phyloP scores from a whole-genome alignment of 2,888 invertebrate genomes.

The Ligdia adustata region DNA sequence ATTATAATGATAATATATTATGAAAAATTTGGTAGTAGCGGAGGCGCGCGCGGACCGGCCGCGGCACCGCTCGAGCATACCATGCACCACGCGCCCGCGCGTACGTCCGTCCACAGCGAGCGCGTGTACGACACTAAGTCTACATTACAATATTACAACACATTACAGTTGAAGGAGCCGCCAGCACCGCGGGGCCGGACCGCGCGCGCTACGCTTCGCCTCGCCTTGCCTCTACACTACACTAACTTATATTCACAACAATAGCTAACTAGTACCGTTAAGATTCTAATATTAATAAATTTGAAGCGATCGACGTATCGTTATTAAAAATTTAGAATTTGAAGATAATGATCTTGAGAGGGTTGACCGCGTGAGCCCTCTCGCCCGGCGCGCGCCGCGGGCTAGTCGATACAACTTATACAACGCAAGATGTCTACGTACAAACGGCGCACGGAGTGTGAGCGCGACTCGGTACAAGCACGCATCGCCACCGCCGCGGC shows the following conservation, averaged over 20 bases:
- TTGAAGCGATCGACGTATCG: constrained; percentile 73
- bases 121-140: constrained; percentile 51
- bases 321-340: constrained; percentile 68
- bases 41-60: constrained; percentile 55
- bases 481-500: constrained; percentile 39
- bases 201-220: constrained; percentile 29
- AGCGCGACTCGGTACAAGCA: constrained; percentile 38
- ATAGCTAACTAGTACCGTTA: constrained; percentile 75
- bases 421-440: constrained; percentile 27
- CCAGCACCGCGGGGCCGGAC: constrained; percentile 27
- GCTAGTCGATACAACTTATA: constrained; percentile 31
- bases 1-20: constrained; percentile 81
- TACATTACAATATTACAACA: constrained; percentile 50
- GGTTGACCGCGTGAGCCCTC: no score
- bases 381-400: constrained; percentile 29
- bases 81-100: constrained; percentile 50
- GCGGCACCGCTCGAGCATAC: no score
- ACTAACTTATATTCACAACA: constrained; percentile 65
- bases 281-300: constrained; percentile 68
- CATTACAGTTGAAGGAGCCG: constrained; percentile 51
- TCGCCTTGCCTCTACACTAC: constrained; percentile 42
- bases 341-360: no score
- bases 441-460: constrained; percentile 44
- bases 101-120: no score
- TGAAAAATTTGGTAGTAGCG: constrained; percentile 76